Base-by-base conservation (phyloP, 2,888 invertebrate genomes). In the Drosophila pegasa region DNA sequence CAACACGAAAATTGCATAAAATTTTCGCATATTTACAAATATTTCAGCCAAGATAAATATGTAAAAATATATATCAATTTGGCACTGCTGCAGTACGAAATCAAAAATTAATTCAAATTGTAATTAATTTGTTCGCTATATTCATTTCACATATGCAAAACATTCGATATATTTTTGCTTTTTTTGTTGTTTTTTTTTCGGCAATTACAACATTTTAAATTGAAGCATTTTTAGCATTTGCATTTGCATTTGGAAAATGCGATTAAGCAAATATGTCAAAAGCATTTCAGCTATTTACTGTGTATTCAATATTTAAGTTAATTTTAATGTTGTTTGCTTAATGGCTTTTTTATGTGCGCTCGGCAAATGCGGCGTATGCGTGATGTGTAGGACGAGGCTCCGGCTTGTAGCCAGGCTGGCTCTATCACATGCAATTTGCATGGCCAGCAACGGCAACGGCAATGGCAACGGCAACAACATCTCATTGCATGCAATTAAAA, bases 261-360 rank as follows among this genome's bases (percentile, higher is more conserved):
- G 81, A 81, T 81, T 85, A 81, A 85, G 75, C 68, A 83, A 80
- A 80, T 86, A 80, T 78, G 78, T 66, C 76, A 78, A 80, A 82
- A 75, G 72, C 64, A 78, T 70, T 81, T 52, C 68, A 65, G 61
- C 77, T 79, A 68, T 76, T 66, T 71, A 29, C 61, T 31, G 35
- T 65, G 51, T 70, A 50, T 47, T 38, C 72, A 72, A 64, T 70
- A 79, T 87, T 87, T 71, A 77, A 84, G 83, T 87, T 87, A 69
- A 84, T 87, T 87, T 84, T 75, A 77, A 81, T 84, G 81, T 62
- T 81, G 79, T 83, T 83, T 75, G 69, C 70, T 79, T 83, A 84
- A 84, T 84, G 87, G 85, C 50, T 62, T 83, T 83, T 84, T 87
- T 81, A 71, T 83, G 87, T 87, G 87, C 58, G 48, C 33, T 45